These are phyloP conservation scores for Tiliacea aurago DNA, from an alignment of 2,888 invertebrate genomes.

Conservation along the genomic window DNA sequence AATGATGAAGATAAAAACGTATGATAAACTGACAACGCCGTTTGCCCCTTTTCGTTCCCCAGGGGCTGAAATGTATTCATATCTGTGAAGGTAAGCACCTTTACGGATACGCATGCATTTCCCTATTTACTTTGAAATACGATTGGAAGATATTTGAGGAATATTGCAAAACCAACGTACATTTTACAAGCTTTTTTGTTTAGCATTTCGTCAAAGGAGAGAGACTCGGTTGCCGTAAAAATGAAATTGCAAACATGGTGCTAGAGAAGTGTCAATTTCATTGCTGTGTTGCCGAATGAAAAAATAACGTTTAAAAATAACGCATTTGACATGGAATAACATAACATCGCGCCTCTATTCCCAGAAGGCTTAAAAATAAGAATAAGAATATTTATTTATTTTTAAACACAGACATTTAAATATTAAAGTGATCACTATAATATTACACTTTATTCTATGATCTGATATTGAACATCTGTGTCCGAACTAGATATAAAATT, in stretches of 20 bases:
- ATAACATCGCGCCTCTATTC: no score
- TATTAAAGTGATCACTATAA: no score
- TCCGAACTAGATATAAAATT: no score
- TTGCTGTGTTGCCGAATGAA: not conserved
- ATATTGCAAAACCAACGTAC: slow-evolving; percentile 30
- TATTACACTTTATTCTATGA: no score
- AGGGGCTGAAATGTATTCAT: slow-evolving; percentile 52
- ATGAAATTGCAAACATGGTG: slow-evolving; percentile 4
- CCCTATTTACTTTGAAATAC: slow-evolving; percentile 49
- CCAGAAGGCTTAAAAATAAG: no score
- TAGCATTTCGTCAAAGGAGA: slow-evolving; percentile 26
- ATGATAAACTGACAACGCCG: slow-evolving; percentile 52
- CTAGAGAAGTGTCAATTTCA: not conserved
- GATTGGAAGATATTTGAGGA: slow-evolving; percentile 42
- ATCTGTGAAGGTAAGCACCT: slow-evolving; percentile 56
- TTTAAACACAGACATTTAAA: no score
- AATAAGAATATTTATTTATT: no score
- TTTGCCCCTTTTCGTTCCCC: slow-evolving; percentile 37
- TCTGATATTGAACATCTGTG: no score
- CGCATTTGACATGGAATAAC: no score
- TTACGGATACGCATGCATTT: slow-evolving; percentile 44
- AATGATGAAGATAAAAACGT: slow-evolving; percentile 53
- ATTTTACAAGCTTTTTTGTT: slow-evolving; percentile 34
- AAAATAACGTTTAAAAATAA: no score
- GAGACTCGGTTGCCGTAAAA: not conserved